Evolutionary conservation across 2,888 invertebrate species (phyloP), one percentile per base, ranked within the genome.

Genomic region (Trypoxylon attenuatum): DNA sequence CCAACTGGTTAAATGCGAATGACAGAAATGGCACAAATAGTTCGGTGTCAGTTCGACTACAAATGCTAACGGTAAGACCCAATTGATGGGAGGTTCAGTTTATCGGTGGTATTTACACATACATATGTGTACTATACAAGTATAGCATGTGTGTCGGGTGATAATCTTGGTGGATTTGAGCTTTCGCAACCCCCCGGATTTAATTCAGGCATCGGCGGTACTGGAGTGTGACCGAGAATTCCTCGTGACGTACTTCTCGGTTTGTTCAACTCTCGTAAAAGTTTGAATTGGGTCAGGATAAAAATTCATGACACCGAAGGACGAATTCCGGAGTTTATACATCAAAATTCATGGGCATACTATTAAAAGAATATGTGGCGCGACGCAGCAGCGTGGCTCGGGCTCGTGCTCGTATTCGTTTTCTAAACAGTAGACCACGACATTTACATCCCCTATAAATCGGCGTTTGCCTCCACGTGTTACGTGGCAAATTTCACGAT

Each of bases 311-410:
- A 22, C 39, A 58, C 45, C 22, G 19, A 19, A 50, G 39, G 66
- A 45, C 64, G 49, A 56, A 56, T 64, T 56, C 45, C 4, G 10
- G 55, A 64, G 45, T 64, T 56, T 47, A 56, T 49, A 43, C 45
- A 56, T 23, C 33, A 29, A 21, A 65, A 51, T 43, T 56, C 45
- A 50, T 66, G 49, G 66, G 65, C 66, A 27, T 49, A 64, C 64
- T 64, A 64, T 64, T 64, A 66, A 65, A 64, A 65, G 66, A 64
- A 64, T 64, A 66, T 66, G 66, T 66, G 65, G 50, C 66, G 25
- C 13, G 22, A 8, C 4, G 29, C 29, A 50, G 47, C 65, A 33
- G 21, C 23, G 8, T 29, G 50, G 27, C 25, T 46, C 47, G 22
- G 13, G n/a, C n/a, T n/a, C n/a, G n/a, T 29, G 19, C 38, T 38